Percentiles rank a stretch among this genome's conserved stretches.
Evolutionary conservation across 2,888 invertebrate species (phyloP).

Genomic region (Acleris literana): DNA sequence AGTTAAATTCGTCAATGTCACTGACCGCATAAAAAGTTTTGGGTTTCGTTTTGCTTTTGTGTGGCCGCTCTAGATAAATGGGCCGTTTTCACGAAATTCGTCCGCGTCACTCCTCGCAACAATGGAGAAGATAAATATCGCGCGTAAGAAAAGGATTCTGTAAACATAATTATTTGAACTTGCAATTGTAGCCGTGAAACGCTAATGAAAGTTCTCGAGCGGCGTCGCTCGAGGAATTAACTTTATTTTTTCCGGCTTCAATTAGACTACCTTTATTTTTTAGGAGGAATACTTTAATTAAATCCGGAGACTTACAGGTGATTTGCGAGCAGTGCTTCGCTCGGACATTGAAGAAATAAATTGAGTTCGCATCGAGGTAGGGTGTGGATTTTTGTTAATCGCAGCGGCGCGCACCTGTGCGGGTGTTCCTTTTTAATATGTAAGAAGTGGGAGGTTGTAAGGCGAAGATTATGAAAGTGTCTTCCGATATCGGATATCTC

Average conservation of each 20-base stretch:
- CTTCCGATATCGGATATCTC: slow-evolving; percentile 82
- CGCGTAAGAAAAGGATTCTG: slow-evolving; percentile 82
- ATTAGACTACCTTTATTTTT: slow-evolving; percentile 70
- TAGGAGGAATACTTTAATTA: slow-evolving; percentile 70
- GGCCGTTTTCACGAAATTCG: slow-evolving; percentile 81
- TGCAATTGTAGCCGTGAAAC: slow-evolving; percentile 78
- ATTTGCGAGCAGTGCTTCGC: slow-evolving; percentile 46
- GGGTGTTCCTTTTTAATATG: slow-evolving; percentile 70
- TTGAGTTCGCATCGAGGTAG: slow-evolving; percentile 46
- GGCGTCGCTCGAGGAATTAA: slow-evolving; percentile 68
- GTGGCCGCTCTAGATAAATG: slow-evolving; percentile 78
- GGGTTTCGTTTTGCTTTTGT: slow-evolving; percentile 79
- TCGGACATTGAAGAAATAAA: slow-evolving; percentile 46
- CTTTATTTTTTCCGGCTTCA: slow-evolving; percentile 61
- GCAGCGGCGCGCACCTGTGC: slow-evolving; percentile 68
- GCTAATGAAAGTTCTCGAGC: slow-evolving; percentile 73
- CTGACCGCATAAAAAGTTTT: slow-evolving; percentile 82
- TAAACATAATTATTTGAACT: slow-evolving; percentile 82
- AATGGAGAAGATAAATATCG: slow-evolving; percentile 81
- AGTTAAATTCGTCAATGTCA: slow-evolving; percentile 57
- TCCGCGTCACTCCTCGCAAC: slow-evolving; percentile 80
- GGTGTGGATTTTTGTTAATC: slow-evolving; percentile 63
- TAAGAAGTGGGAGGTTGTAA: slow-evolving; percentile 73
- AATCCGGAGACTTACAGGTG: slow-evolving; percentile 65
- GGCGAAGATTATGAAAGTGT: slow-evolving; percentile 81